Base-by-base conservation (phyloP, 2,888 invertebrate genomes). In the Abrostola triplasia region DNA sequence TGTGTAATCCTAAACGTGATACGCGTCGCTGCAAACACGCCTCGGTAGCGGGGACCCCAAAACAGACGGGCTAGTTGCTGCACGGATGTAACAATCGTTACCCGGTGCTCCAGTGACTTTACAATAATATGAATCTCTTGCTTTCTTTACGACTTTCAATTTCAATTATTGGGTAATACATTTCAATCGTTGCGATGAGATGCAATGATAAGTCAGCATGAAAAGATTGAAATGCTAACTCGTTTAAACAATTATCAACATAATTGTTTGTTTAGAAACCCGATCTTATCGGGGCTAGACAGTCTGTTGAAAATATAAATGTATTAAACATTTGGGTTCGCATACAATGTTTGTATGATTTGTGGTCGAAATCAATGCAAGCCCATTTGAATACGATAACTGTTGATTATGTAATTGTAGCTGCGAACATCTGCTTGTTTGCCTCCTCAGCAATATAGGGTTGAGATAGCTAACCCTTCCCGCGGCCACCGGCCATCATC, bases 321-420 rank as follows among this genome's bases (percentile, higher is more conserved):
- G 64, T 58, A 52, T 73, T 47, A 73, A 69, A 68, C 47, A 59
- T 72, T 75, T 70, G 52, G 44, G 58, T 64, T 70, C 40, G 76
- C 70, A 67, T 68, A 61, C 73, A 61, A 68, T 66, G 42, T 63
- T 64, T 68, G 55, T 66, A 60, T 67, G 54, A 63, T 52, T 59
- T 66, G 50, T 65, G 67, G 59, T 72, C 77, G 74, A 80, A 84
- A 87, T 85, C 85, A 82, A 87, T 84, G 84, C 82, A 81, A 73
- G 80, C 80, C 86, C 88, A 92, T 93, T 93, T 91, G 86, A 93
- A 93, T 92, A 89, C 84, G 88, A 89, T 90, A 85, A 82, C 84
- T 94, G 92, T 94, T 93, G 92, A 89, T 92, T 87, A 84, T 90
- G 94, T 94, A 94, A 94, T 89, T 88, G 90, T 85, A 93, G 85